phyloP scores from a whole-genome alignment of 2,113 vertebrate genomes.

The Eublepharis macularius region DNA sequence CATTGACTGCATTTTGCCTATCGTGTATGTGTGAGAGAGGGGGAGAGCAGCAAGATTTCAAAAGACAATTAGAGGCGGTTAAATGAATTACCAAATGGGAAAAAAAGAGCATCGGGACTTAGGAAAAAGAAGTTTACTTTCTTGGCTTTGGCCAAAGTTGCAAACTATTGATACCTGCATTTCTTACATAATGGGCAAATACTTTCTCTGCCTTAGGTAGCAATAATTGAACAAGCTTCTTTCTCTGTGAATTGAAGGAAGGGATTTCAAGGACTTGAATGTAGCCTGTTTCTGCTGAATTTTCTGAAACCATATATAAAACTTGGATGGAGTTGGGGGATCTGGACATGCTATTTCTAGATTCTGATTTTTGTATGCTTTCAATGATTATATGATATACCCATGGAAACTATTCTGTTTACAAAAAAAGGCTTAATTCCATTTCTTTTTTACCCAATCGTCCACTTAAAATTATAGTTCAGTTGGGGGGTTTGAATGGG shows the following conservation, averaged over 20 bases:
- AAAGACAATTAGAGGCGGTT: background rate
- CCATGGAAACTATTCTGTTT: background rate
- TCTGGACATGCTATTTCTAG: background rate
- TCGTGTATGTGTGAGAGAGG: background rate
- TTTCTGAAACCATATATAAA: background rate
- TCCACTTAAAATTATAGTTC: background rate
- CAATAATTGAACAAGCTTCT: background rate
- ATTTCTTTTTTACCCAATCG: background rate
- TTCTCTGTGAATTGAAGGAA: background rate
- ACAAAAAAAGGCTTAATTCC: background rate
- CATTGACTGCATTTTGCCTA: background rate
- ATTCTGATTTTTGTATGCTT: background rate
- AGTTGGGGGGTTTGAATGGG: background rate
- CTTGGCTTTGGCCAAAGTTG: background rate
- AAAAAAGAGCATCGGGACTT: background rate
- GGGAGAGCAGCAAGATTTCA: background rate
- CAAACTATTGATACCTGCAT: background rate
- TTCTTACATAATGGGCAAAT: background rate
- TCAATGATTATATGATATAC: background rate
- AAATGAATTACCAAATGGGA: background rate
- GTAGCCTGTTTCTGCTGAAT: background rate
- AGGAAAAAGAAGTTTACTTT: background rate
- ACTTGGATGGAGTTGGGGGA: background rate
- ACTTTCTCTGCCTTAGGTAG: background rate
- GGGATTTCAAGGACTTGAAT: background rate